Conservation (phyloP, 1,140 invertebrate species). For the Caenorhabditis tropicalis region DNA sequence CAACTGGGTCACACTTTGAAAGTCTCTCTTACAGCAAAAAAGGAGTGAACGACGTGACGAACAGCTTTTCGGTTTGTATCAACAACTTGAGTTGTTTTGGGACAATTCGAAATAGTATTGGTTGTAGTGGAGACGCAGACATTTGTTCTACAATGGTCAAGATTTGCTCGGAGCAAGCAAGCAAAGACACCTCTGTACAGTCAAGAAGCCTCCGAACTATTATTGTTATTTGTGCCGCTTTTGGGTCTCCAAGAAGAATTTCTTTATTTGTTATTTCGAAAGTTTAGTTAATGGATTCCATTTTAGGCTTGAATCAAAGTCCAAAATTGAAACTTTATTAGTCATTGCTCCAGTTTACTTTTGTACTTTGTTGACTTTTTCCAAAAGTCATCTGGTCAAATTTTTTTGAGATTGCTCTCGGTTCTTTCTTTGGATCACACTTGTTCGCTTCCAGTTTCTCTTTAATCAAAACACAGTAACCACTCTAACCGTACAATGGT, state of each 20-base stretch:
- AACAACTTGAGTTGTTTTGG: slow-evolving; percentile 22
- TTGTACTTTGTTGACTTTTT: neutral
- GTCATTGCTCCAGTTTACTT: neutral
- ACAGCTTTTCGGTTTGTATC: slow-evolving; percentile 43
- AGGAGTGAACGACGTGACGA: slow-evolving; percentile 3
- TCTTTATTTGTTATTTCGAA: neutral
- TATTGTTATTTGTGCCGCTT: slow-evolving; percentile 1
- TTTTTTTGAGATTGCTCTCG: too few relatives aligned
- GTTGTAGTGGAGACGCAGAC: neutral
- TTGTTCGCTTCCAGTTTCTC: too few relatives aligned
- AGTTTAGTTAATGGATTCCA: neutral
- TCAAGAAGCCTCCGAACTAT: neutral
- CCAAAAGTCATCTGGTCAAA: too few relatives aligned
- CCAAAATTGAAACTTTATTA: neutral
- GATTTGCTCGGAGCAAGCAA: slow-evolving; percentile 40
- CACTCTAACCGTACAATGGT: too few relatives aligned
- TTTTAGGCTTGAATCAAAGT: neutral
- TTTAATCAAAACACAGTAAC: too few relatives aligned
- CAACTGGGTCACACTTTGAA: neutral
- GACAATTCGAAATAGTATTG: neutral
- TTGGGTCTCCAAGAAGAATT: neutral
- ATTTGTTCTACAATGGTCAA: slow-evolving; percentile 35
- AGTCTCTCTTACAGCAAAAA: neutral
- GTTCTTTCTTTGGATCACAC: too few relatives aligned
- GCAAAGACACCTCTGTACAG: slow-evolving; percentile 17